Percentiles rank a stretch among this genome's conserved stretches.
Evolutionary conservation across 1,140 invertebrate genomes (phyloP).

Genomic region (Berghia stephanieae): DNA sequence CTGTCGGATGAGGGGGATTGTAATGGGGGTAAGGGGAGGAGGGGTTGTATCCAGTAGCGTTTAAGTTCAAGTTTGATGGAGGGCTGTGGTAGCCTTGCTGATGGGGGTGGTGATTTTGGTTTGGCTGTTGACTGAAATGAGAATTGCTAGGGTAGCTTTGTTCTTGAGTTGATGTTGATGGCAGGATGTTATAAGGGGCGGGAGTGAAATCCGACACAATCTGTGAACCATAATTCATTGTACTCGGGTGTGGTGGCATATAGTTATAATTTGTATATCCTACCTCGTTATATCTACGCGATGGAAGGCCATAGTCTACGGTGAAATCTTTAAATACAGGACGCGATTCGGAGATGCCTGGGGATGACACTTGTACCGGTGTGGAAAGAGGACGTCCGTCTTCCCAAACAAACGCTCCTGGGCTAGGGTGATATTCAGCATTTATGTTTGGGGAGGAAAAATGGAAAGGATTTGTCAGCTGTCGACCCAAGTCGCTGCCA

Average conservation of each 20-base stretch:
- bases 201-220: no score
- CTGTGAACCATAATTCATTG: no score
- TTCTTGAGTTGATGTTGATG: not conserved
- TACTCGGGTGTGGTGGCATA: not conserved
- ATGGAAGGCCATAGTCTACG: constrained; percentile 5
- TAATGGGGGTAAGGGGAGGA: not conserved
- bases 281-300: constrained; percentile 2
- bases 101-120: not conserved
- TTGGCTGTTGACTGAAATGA: not conserved
- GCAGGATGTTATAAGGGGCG: no score
- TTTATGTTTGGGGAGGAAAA: no score
- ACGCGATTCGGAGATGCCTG: constrained; percentile 23
- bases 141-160: not conserved
- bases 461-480: no score
- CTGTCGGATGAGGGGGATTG: not conserved
- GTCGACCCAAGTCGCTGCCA: no score
- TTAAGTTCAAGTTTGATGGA: not conserved
- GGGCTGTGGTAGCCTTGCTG: not conserved
- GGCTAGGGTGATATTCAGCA: no score
- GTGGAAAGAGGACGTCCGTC: constrained; percentile 16
- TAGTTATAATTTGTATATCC: not conserved
- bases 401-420: no score
- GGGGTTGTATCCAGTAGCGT: not conserved
- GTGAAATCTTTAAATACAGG: constrained; percentile 27
- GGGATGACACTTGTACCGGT: constrained; percentile 28